Base-by-base conservation (phyloP, 2,113 vertebrate genomes). In the Ancistrus triradiatus region DNA sequence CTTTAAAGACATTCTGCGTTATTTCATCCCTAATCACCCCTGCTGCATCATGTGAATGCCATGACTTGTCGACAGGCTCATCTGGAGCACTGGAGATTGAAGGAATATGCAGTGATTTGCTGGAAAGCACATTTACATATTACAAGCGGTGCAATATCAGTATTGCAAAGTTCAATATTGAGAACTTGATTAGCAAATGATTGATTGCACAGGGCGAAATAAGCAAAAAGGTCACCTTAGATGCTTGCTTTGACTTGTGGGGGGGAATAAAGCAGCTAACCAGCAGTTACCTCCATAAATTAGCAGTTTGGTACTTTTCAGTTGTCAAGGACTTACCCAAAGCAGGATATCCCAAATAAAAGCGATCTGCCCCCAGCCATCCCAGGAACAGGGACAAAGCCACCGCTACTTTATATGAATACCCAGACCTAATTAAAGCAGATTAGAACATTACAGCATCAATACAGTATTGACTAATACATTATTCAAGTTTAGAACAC, bases 321-420 rank as follows among this genome's bases (percentile, higher is more conserved):
- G n/a, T n/a, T 17, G 24, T 43, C 28, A 35, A 9, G 10, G 66
- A 82, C 90, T 90, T 81, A 97, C 95, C 96, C 60, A 98, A 80
- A 48, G 96, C 96, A 64, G 96, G 96, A 58, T 98, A 98, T 33
- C 96, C 96, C 63, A 98, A 83, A 82, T 98, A 98, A 88, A 98
- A 98, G 71, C 95, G 90, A 77, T 98, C 96, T 14, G 95, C 95
- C 76, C 96, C 96, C 61, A 98, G 44, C 95, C 96, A 98, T 73
- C 96, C 96, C 74, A 98, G 91, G 76, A 98, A 98, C 46, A 98
- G 89, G 40, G 96, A 98, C 28, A 98, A 75, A 4, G 96, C 96
- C 67, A 98, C 95, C 1, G 96, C 95, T 6, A 98, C 92, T 84
- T 93, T 96, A 76, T 98, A 98, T 2, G 94, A 98, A 78, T 95